Evolutionary conservation across 2,797 vertebrate species (phyloP).

Genomic region (Sebastes iracundus): DNA sequence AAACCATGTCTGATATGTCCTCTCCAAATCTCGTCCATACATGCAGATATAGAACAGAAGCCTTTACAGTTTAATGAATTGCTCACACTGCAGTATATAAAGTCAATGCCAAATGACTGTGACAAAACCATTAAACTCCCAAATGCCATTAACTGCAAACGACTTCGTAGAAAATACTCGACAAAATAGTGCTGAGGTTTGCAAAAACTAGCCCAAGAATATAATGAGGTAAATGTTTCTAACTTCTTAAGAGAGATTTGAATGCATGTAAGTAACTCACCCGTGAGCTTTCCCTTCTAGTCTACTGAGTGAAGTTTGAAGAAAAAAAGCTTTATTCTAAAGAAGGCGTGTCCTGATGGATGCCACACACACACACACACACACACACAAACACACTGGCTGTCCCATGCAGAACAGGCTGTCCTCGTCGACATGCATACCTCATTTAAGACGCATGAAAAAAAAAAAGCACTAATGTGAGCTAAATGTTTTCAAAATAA

Average conservation of each 20-base stretch:
- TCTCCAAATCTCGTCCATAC: background rate
- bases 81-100: background rate
- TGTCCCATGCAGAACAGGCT: background rate
- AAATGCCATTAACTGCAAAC: background rate
- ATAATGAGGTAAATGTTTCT: background rate
- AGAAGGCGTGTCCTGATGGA: slow-evolving; percentile 42
- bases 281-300: background rate
- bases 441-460: too few species aligned
- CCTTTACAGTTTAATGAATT: background rate
- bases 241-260: fast-evolving
- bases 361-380: background rate
- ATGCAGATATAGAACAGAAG: background rate
- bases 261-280: slow-evolving; percentile 43
- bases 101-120: background rate
- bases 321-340: background rate
- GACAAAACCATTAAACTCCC: background rate
- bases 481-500: too few species aligned
- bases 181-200: background rate
- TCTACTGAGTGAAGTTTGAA: background rate
- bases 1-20: background rate
- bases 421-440: background rate
- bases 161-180: fast-evolving
- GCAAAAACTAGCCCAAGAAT: background rate
- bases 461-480: too few species aligned
- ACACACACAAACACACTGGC: background rate